Base-by-base conservation (phyloP, 2,797 vertebrate genomes). In the Pygocentrus nattereri region DNA sequence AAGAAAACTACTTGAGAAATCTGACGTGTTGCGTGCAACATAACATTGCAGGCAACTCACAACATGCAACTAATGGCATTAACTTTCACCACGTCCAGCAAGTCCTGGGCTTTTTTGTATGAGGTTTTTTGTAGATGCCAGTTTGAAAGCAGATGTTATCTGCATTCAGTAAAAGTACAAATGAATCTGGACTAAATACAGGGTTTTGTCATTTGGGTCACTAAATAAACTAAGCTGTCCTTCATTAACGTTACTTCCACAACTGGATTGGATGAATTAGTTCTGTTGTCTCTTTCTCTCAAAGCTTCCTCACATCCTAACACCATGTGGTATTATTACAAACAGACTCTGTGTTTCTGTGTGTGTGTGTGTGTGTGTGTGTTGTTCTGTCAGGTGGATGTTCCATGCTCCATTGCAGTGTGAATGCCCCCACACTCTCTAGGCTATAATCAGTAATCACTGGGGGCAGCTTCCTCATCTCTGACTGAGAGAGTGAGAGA, bases 371-470 rank as follows among this genome's bases (percentile, higher is more conserved):
- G n/a, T 67, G 49, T 74, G 31, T 65, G 23, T 77, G 41, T 44
- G 10, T 44, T 64, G 54, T 54, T 65, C 74, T 50, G 27, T 76
- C 65, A 58, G 18, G 16, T 44, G 41, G 8, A 44, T 44, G 41
- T 44, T 44, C 41, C 44, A 41, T 54, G 47, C 59, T 47, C 25
- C 59, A 68, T 76, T 56, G 16, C 25, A n/a, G 23, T 67, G 71
- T 70, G 47, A 44, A 47, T 44, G 21, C 68, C 58, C 59, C 73
- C 38, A 74, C 70, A 54, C 34, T 65, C 52, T 56, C 73, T 73
- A 78, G 52, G 44, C 76, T 82, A 70, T 83, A 86, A 86, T 84
- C 84, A 83, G 78, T 70, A 81, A 78, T 82, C 72, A 71, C 62
- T 74, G 30, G 31, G 70, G 72, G 80, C 61, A 19, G 78, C 74